Conservation (phyloP, 1,140 invertebrate genomes). For the Pogonomyrmex californicus region DNA sequence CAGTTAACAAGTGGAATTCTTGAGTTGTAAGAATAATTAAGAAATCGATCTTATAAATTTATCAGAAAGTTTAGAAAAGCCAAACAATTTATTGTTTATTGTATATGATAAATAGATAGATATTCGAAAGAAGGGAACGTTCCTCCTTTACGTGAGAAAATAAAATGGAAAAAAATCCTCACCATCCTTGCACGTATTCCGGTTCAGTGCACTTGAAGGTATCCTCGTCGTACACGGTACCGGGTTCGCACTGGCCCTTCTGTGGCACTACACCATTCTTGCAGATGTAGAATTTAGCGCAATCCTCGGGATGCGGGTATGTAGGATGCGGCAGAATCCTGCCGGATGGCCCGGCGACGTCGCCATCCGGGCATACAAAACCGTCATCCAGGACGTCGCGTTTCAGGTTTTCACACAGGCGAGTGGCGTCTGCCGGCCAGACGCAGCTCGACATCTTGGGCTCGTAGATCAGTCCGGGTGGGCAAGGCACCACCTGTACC, state of each 20-base stretch:
- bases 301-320: conserved; percentile 94
- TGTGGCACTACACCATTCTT: conserved; percentile 92
- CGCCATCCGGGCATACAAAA: conserved; percentile 92
- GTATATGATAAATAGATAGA: too few relatives aligned
- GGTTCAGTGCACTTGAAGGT: conserved; percentile 94
- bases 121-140: too few relatives aligned
- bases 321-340: conserved; percentile 92
- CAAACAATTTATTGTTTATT: too few relatives aligned
- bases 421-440: conserved; percentile 90
- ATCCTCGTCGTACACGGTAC: conserved; percentile 94
- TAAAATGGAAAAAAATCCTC: conserved; percentile 77
- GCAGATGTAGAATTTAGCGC: conserved; percentile 95
- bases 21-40: background rate
- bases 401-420: conserved; percentile 89
- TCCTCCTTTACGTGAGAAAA: too few relatives aligned
- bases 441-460: conserved; percentile 92
- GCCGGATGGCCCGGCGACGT: conserved; percentile 90
- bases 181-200: conserved; percentile 94
- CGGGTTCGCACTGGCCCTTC: conserved; percentile 91
- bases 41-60: background rate
- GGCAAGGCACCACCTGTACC: conserved; percentile 91
- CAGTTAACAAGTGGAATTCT: background rate
- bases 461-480: conserved; percentile 94
- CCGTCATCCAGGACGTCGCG: conserved; percentile 92
- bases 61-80: background rate